A percentile compares a stretch with the other conserved stretches of the same genome.
Conservation (phyloP, 1,140 invertebrate genomes). For the Hylyphantes graminicola region DNA sequence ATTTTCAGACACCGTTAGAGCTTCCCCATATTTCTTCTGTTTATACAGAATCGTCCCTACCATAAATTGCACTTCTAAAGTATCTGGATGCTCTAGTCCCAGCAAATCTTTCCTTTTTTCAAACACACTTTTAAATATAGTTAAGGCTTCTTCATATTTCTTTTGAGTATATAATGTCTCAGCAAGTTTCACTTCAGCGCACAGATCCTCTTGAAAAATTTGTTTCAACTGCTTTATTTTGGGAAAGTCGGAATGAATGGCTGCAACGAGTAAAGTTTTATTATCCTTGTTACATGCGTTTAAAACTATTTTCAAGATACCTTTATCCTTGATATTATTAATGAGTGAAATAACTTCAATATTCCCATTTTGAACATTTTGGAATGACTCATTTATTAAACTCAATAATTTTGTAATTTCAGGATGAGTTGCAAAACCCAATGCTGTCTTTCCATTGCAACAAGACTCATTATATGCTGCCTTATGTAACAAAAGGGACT, state of each 20-base stretch:
- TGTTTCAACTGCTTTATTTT: conserved; percentile 20
- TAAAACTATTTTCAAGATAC: conserved; percentile 11
- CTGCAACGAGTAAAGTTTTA: conserved; percentile 20
- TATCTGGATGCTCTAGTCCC: conserved; percentile 54
- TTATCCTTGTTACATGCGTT: conserved; percentile 24
- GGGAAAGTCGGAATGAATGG: conserved; percentile 28
- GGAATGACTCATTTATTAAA: conserved; percentile 24
- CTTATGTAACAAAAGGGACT: background rate
- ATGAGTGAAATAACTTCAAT: background rate
- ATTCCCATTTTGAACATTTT: conserved; percentile 29
- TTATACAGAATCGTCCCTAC: conserved; percentile 33
- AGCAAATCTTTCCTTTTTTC: conserved; percentile 46
- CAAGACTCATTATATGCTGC: conserved; percentile 6
- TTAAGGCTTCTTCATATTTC: conserved; percentile 48
- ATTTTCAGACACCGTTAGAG: conserved; percentile 57
- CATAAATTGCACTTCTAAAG: conserved; percentile 42
- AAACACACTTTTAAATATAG: conserved; percentile 42
- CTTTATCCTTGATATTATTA: conserved; percentile 4
- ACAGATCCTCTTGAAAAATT: background rate
- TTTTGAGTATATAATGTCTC: conserved; percentile 15
- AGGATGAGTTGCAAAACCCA: conserved; percentile 3
- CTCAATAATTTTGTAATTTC: conserved; percentile 34
- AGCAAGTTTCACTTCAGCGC: conserved; percentile 12
- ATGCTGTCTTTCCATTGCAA: conserved; percentile 6
- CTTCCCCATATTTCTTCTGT: conserved; percentile 58